These are phyloP conservation scores for Acanthosepion lycidas DNA, from an alignment of 2,888 invertebrate genomes.

Conservation along the genomic window DNA sequence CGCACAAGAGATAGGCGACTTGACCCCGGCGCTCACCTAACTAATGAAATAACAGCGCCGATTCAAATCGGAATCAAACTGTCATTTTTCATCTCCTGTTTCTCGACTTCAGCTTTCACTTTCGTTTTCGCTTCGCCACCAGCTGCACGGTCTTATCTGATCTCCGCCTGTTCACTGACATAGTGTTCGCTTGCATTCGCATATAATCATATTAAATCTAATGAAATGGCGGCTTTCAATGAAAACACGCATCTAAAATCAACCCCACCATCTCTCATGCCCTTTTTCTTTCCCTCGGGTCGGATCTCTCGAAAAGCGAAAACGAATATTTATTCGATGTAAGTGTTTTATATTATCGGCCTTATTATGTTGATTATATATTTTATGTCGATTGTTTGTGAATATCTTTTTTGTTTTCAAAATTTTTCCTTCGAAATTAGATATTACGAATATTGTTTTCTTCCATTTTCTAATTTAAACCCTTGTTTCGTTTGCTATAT, in stretches of 20 bases:
- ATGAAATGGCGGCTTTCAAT: slow-evolving; percentile 33
- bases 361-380: slow-evolving; percentile 11
- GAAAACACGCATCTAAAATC: slow-evolving; percentile 14
- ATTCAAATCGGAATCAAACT: slow-evolving; percentile 33
- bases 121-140: not conserved
- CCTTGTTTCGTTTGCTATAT: not conserved
- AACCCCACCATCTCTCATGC: not conserved
- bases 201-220: slow-evolving; percentile 13
- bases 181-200: slow-evolving; percentile 20
- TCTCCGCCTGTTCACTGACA: slow-evolving; percentile 7
- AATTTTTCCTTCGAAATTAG: not conserved
- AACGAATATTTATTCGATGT: slow-evolving; percentile 23
- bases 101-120: not conserved
- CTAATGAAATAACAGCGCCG: slow-evolving; percentile 33
- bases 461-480: slow-evolving; percentile 4
- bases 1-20: slow-evolving; percentile 20
- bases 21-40: slow-evolving; percentile 33
- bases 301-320: slow-evolving; percentile 33
- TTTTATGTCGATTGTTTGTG: not conserved
- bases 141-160: not conserved
- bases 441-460: not conserved
- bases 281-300: not conserved
- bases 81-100: slow-evolving; percentile 33
- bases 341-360: slow-evolving; percentile 33
- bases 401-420: not conserved